Conservation (phyloP, 2,797 vertebrate species). For the Pachyuromys duprasi region DNA sequence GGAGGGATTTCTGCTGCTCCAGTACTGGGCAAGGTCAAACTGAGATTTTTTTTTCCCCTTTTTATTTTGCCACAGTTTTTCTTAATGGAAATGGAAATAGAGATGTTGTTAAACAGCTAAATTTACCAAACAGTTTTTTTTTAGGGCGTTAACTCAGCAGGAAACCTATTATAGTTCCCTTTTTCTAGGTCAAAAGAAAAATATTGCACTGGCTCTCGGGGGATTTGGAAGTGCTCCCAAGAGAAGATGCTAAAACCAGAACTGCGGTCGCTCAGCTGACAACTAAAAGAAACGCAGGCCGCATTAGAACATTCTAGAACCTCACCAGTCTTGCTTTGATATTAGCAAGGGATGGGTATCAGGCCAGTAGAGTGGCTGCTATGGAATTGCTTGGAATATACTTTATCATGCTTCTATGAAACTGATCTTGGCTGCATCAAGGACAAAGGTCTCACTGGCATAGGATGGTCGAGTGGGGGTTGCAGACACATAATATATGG, state of each 20-base stretch:
- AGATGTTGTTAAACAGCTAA: constrained; percentile 60
- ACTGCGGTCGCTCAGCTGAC: constrained; percentile 11
- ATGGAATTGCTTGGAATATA: not conserved
- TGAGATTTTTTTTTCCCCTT: not conserved
- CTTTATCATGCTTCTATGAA: constrained; percentile 38
- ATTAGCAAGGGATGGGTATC: not conserved
- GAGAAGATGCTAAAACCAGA: constrained; percentile 59
- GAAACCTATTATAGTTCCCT: constrained; percentile 35
- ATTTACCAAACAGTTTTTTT: constrained; percentile 58
- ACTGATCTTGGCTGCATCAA: not conserved
- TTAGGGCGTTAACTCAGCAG: constrained; percentile 40
- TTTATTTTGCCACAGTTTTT: constrained; percentile 43
- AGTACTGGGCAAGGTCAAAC: constrained; percentile 7
- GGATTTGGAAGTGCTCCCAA: constrained; percentile 34
- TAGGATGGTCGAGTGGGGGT: not conserved
- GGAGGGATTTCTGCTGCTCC: not conserved
- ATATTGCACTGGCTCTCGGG: not conserved
- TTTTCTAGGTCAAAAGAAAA: constrained; percentile 63
- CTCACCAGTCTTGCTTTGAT: not conserved
- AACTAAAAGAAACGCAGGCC: not conserved
- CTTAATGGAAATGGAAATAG: constrained; percentile 60
- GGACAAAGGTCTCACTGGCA: not conserved
- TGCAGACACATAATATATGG: not conserved
- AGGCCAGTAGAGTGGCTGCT: not conserved
- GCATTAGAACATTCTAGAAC: not conserved